Conservation (phyloP, 2,888 invertebrate genomes). For the Scaptomyza polygonia region DNA sequence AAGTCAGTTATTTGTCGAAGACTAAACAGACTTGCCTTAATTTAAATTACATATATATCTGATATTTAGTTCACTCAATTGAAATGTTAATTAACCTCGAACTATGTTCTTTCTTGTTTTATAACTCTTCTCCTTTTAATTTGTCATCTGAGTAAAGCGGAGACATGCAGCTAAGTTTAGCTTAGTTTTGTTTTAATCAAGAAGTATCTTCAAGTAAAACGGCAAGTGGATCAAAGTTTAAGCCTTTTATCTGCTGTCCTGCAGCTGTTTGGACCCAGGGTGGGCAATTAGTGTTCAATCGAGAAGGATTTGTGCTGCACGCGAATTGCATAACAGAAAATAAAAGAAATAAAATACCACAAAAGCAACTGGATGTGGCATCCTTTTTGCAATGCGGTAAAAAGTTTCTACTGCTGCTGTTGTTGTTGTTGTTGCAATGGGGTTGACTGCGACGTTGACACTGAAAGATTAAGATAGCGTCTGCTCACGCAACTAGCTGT, state of each 20-base stretch:
- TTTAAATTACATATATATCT: too few relatives aligned
- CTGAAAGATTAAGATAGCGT: conserved; percentile 68
- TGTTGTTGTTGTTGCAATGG: not conserved
- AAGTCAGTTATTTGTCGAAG: too few relatives aligned
- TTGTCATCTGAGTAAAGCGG: not conserved
- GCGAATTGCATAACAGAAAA: conserved; percentile 35
- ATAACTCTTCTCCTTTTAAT: not conserved
- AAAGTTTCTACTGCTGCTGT: not conserved
- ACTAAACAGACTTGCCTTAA: not conserved
- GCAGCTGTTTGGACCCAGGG: not conserved
- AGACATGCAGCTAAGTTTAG: not conserved
- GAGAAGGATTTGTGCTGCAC: conserved; percentile 30
- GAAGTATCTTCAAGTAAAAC: not conserved
- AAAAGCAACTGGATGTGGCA: conserved; percentile 32
- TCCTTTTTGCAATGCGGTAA: conserved; percentile 31
- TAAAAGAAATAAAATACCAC: conserved; percentile 10
- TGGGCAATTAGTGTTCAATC: conserved; percentile 37
- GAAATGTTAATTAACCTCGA: too few relatives aligned
- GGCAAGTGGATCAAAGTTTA: conserved; percentile 2
- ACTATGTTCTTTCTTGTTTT: too few relatives aligned
- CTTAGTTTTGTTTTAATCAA: not conserved
- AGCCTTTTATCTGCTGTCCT: conserved; percentile 28
- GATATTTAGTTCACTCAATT: too few relatives aligned
- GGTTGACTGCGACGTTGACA: conserved; percentile 57
- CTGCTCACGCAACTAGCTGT: conserved; percentile 61